These are phyloP conservation scores for Caretta caretta DNA, from an alignment of 2,113 vertebrate genomes.

Conservation along the genomic window DNA sequence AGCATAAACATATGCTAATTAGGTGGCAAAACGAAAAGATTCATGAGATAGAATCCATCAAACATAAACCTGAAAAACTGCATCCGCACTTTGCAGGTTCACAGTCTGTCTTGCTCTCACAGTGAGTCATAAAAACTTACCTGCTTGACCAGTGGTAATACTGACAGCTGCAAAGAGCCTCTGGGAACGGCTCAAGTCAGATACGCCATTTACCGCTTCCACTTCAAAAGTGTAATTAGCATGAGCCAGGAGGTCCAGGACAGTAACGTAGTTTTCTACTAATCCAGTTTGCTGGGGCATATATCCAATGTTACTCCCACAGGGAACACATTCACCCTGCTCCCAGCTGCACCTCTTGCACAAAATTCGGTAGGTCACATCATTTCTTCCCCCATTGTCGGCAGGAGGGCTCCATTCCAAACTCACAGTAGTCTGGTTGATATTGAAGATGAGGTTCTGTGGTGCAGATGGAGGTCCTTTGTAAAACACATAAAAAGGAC, in stretches of 20 bases:
- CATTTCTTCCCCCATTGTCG: constrained; percentile 92
- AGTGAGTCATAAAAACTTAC: constrained; percentile 81
- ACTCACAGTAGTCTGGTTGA: constrained; percentile 97
- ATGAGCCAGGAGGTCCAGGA: constrained; percentile 95
- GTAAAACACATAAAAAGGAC: constrained; percentile 64
- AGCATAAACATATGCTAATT: constrained; percentile 31
- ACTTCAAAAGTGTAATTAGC: constrained; percentile 99
- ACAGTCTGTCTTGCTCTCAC: constrained; percentile 17
- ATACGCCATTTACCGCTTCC: constrained; percentile 98
- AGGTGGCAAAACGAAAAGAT: constrained; percentile 31
- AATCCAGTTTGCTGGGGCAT: constrained; percentile 93
- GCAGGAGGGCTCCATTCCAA: constrained; percentile 97
- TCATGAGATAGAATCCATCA: constrained; percentile 40
- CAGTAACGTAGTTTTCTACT: constrained; percentile 92
- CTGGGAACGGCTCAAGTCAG: constrained; percentile 95
- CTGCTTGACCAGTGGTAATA: constrained; percentile 97
- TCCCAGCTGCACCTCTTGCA: constrained; percentile 98
- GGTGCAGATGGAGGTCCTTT: constrained; percentile 97
- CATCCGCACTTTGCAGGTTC: constrained; percentile 31
- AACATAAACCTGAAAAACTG: constrained; percentile 45
- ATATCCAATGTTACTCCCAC: constrained; percentile 93
- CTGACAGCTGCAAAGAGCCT: constrained; percentile 97
- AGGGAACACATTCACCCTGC: constrained; percentile 94
- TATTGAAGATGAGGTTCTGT: constrained; percentile 99
- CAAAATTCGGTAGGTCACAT: constrained; percentile 95